phyloP scores from a whole-genome alignment of 2,113 vertebrate species.

The Euleptes europaea region DNA sequence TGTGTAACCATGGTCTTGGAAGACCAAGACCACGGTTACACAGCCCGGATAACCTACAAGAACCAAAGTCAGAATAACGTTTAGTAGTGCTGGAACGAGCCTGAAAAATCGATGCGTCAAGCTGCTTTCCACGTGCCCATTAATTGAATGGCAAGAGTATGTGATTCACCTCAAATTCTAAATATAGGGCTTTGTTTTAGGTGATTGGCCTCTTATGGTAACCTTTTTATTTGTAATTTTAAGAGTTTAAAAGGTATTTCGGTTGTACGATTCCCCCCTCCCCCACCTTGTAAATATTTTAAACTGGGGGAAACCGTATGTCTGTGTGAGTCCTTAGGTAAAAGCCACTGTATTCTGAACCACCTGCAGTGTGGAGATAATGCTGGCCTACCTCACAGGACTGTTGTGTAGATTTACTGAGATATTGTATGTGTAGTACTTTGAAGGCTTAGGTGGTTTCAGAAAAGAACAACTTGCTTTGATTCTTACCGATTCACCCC shows the following conservation, averaged over 20 bases:
- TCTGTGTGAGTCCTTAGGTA: neutral
- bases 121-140: neutral
- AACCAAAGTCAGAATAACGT: too few species aligned
- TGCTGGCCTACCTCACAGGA: neutral
- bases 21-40: too few species aligned
- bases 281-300: neutral
- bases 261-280: neutral
- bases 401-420: neutral
- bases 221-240: neutral
- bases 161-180: neutral
- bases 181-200: neutral
- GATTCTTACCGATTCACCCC: neutral
- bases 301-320: neutral
- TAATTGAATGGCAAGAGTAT: neutral
- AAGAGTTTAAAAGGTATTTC: conserved; percentile 17
- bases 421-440: neutral
- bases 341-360: neutral
- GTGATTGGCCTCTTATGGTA: neutral
- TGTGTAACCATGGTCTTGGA: too few species aligned
- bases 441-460: neutral
- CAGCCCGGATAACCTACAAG: too few species aligned
- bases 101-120: neutral
- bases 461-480: neutral
- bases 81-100: neutral
- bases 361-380: neutral